These are phyloP conservation scores for Lepilemur ruficaudatus DNA, from an alignment of 2,797 vertebrate species.

Conservation along the genomic window DNA sequence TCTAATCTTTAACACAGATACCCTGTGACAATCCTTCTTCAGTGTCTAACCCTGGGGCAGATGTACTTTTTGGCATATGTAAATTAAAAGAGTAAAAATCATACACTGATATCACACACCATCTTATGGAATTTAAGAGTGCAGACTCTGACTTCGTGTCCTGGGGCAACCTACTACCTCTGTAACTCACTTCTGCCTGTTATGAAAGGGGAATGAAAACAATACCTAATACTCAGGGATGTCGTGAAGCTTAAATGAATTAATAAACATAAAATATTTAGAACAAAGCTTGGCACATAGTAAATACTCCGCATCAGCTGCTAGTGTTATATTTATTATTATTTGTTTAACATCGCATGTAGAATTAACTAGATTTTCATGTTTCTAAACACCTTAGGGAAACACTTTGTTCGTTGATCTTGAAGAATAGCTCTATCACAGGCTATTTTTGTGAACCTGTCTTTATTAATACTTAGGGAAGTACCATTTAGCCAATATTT, in stretches of 20 bases:
- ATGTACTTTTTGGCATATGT: neutral
- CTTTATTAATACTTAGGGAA: neutral
- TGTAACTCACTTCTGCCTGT: neutral
- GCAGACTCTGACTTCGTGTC: neutral
- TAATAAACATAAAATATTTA: neutral
- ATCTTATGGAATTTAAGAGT: neutral
- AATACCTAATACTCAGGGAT: neutral
- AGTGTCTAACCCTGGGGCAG: neutral
- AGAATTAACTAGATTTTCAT: neutral
- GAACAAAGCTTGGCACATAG: neutral
- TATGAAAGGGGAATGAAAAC: neutral
- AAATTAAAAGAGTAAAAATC: neutral
- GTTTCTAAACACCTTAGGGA: neutral
- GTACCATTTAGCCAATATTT: neutral
- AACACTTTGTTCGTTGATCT: neutral
- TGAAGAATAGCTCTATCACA: neutral
- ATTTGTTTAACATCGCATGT: neutral
- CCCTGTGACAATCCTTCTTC: neutral
- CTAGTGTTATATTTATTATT: neutral
- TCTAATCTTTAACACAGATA: neutral
- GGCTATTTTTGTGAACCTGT: neutral
- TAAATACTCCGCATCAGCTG: neutral
- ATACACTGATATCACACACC: neutral
- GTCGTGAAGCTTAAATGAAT: neutral
- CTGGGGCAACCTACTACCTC: neutral